Conservation (phyloP, 2,113 vertebrate genomes). For the Xiphophorus couchianus region DNA sequence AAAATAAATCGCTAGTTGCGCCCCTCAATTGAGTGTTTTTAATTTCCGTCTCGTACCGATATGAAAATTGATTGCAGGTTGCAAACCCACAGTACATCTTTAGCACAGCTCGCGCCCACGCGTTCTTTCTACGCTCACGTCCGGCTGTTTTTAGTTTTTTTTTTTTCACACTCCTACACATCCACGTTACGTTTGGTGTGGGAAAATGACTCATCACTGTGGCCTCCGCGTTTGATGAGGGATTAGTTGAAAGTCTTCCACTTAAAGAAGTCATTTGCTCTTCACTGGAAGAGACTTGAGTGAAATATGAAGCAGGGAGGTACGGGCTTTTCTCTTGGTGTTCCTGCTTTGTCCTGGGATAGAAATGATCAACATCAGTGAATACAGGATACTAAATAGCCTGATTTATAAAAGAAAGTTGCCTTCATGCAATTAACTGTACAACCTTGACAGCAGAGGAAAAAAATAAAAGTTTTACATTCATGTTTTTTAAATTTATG, state of each 20-base stretch:
- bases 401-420: background rate
- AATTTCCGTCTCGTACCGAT: background rate
- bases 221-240: conserved; percentile 14
- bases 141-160: conserved; percentile 18
- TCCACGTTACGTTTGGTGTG: conserved; percentile 22
- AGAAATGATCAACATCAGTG: conserved; percentile 17
- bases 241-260: conserved; percentile 30
- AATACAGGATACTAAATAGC: conserved; percentile 20
- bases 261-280: conserved; percentile 29
- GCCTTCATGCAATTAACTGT: no score
- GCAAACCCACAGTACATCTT: background rate
- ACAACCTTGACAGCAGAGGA: no score
- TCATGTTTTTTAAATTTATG: no score
- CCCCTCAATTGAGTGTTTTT: background rate
- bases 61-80: conserved; percentile 12
- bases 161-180: conserved; percentile 41
- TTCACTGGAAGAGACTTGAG: conserved; percentile 3
- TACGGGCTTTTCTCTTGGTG: conserved; percentile 31
- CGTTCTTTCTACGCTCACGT: conserved; percentile 31
- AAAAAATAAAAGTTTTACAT: no score
- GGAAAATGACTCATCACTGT: conserved; percentile 56
- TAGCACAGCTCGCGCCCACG: conserved; percentile 26
- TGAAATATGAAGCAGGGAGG: conserved; percentile 13
- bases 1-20: background rate
- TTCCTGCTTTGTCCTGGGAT: conserved; percentile 52